A percentile compares a stretch with the other conserved stretches of the same genome.
These are phyloP conservation scores for Brachionichthys hirsutus DNA, from an alignment of 2,113 vertebrate genomes.

Conservation along the genomic window DNA sequence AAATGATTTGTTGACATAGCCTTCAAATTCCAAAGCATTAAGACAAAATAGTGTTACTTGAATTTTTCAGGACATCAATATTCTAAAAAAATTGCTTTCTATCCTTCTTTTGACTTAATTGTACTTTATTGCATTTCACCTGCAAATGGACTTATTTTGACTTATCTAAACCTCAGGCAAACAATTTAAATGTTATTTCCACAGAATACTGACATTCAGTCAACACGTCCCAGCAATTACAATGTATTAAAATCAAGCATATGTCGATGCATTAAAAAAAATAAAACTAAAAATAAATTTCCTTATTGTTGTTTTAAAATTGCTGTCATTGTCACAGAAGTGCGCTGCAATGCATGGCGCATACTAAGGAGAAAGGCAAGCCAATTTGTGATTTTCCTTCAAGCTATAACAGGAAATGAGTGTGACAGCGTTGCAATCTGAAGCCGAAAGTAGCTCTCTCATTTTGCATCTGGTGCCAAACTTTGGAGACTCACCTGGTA, in stretches of 20 bases:
- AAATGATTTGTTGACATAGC: too few relatives aligned
- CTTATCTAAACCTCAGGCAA: slow-evolving; percentile 1
- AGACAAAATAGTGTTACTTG: too few relatives aligned
- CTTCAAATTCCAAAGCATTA: too few relatives aligned
- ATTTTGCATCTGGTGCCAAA: slow-evolving; percentile 42
- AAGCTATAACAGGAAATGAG: slow-evolving; percentile 39
- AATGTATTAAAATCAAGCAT: slow-evolving; percentile 2
- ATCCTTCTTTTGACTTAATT: background rate
- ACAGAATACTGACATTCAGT: slow-evolving; percentile 11
- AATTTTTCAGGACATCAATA: background rate
- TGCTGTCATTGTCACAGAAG: slow-evolving; percentile 5
- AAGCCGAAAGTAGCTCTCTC: slow-evolving; percentile 51
- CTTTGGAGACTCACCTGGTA: slow-evolving; percentile 55
- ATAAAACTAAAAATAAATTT: background rate
- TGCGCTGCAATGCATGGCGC: background rate
- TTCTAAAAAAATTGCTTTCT: background rate
- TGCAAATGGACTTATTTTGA: slow-evolving; percentile 16
- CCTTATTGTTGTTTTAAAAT: background rate
- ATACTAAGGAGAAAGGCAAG: slow-evolving; percentile 20
- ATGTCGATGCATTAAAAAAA: slow-evolving; percentile 1
- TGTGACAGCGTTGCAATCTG: slow-evolving; percentile 44
- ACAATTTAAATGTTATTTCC: background rate
- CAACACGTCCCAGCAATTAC: slow-evolving; percentile 11
- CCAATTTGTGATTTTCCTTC: slow-evolving; percentile 55
- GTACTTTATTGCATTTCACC: background rate